These are phyloP conservation scores for Mobula birostris DNA, from an alignment of 2,113 vertebrate genomes.

Conservation along the genomic window DNA sequence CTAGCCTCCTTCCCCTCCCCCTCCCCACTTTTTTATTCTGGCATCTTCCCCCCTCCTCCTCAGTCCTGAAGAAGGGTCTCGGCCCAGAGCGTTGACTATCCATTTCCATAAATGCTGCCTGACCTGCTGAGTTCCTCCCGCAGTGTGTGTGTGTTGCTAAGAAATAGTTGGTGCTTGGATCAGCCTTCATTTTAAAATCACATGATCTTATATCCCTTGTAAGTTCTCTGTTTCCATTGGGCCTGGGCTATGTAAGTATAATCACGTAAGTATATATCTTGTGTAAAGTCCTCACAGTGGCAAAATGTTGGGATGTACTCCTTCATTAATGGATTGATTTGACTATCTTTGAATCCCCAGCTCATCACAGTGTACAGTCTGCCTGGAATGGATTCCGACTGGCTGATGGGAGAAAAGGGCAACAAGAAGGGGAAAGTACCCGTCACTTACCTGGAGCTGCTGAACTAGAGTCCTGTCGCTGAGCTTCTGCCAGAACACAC, in stretches of 20 bases:
- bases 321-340: background rate
- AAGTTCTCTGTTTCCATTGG: background rate
- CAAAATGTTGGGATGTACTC: background rate
- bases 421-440: slow-evolving; percentile 91
- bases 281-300: background rate
- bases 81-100: no score
- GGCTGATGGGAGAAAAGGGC: slow-evolving; percentile 87
- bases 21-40: no score
- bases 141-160: no score
- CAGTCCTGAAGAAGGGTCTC: no score
- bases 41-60: no score
- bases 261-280: background rate
- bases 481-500: background rate
- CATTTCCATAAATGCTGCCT: no score
- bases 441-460: slow-evolving; percentile 91
- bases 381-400: slow-evolving; percentile 93
- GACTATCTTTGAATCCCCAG: slow-evolving; percentile 51
- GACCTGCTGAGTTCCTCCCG: no score
- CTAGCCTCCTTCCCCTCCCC: no score
- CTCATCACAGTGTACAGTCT: slow-evolving; percentile 92
- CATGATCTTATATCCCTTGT: background rate
- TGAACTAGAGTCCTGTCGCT: slow-evolving; percentile 63
- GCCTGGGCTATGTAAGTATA: background rate
- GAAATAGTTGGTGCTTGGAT: background rate
- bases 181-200: background rate